Evolutionary conservation across 2,113 vertebrate genomes (phyloP).

Genomic region (Entosphenus tridentatus): DNA sequence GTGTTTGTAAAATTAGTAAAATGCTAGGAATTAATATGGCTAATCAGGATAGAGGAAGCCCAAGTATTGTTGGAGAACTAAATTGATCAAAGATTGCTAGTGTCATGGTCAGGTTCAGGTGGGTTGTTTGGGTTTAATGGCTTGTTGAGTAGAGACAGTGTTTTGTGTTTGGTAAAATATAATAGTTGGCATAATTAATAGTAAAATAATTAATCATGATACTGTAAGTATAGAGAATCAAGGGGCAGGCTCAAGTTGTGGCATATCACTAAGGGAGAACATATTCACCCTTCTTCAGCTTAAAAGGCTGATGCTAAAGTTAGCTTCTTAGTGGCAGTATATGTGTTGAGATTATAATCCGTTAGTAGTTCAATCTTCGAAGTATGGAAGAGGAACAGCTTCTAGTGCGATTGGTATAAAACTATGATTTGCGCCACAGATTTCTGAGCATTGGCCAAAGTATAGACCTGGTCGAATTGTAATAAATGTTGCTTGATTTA

Average conservation of each 20-base stretch:
- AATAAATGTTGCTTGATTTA: conserved; percentile 15
- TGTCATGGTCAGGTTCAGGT: conserved; percentile 14
- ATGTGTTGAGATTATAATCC: conserved; percentile 6
- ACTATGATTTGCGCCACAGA: conserved; percentile 15
- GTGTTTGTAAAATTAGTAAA: not conserved
- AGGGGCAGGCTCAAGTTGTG: conserved; percentile 13
- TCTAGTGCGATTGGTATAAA: conserved; percentile 15
- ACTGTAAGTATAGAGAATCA: conserved; percentile 9
- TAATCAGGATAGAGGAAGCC: conserved; percentile 6
- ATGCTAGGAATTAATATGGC: conserved; percentile 1
- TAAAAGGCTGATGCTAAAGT: conserved; percentile 17
- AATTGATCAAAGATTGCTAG: conserved; percentile 14
- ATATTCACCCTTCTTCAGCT: conserved; percentile 14
- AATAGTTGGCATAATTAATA: conserved; percentile 8
- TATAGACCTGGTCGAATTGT: conserved; percentile 9
- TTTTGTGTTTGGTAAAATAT: not conserved
- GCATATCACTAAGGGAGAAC: conserved; percentile 15
- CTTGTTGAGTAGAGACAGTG: not conserved
- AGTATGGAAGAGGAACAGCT: conserved; percentile 12
- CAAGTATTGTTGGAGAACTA: not conserved
- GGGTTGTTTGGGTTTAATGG: not conserved
- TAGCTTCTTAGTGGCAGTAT: conserved; percentile 15
- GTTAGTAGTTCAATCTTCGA: conserved; percentile 11
- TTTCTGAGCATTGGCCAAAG: conserved; percentile 16
- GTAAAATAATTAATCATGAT: conserved; percentile 9